phyloP scores from a whole-genome alignment of 2,797 vertebrate genomes.

The Oreochromis grahami region DNA sequence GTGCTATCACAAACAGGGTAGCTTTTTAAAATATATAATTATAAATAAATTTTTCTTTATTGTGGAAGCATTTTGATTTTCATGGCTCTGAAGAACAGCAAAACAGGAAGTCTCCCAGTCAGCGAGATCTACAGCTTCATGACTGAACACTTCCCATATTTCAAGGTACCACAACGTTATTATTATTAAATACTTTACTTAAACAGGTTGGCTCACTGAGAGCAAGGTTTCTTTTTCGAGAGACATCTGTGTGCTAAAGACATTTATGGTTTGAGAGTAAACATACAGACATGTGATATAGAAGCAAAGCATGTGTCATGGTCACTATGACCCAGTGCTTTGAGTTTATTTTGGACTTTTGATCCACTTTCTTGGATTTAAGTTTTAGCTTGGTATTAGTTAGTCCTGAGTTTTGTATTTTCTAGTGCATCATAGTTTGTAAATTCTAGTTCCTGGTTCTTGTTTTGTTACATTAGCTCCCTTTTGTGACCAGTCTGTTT shows the following conservation, averaged over 20 bases:
- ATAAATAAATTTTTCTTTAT: not conserved
- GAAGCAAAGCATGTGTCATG: not conserved
- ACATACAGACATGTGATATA: not conserved
- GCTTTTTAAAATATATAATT: not conserved
- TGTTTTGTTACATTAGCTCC: not conserved
- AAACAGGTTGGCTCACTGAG: not conserved
- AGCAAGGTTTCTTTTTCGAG: not conserved
- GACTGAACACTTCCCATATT: constrained; percentile 97
- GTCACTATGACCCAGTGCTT: not conserved
- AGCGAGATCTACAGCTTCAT: constrained; percentile 99
- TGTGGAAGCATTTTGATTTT: constrained; percentile 93
- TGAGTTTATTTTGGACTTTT: not conserved
- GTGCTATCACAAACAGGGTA: not conserved
- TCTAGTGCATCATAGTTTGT: not conserved
- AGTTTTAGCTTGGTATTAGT: not conserved
- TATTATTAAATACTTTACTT: not conserved
- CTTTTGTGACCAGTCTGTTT: not conserved
- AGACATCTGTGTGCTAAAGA: not conserved
- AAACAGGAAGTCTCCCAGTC: constrained; percentile 93
- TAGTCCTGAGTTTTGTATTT: not conserved
- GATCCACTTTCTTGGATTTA: not conserved
- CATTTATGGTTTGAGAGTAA: not conserved
- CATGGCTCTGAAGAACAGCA: constrained; percentile 97
- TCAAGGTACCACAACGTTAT: constrained; percentile 81
- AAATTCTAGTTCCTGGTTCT: not conserved